Evolutionary conservation across 2,888 invertebrate species (phyloP).

Genomic region (Leptopilina drosophilae): DNA sequence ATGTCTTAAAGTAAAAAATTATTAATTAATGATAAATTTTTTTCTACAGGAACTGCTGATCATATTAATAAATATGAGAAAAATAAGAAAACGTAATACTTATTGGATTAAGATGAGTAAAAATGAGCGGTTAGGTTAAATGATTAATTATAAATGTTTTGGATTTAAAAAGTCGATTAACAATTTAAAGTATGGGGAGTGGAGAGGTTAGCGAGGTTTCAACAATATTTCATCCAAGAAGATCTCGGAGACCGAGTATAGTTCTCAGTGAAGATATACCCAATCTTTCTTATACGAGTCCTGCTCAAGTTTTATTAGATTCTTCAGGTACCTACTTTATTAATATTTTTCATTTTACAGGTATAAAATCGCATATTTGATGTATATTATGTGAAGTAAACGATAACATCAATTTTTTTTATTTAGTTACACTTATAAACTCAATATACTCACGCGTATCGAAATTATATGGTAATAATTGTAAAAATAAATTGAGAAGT

Average conservation of each 20-base stretch:
- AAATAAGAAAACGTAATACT: not conserved
- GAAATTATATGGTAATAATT: no score
- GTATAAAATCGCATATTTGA: no score
- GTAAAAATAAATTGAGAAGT: no score
- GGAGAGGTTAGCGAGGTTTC: constrained; percentile 70
- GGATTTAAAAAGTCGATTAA: not conserved
- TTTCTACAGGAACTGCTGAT: not conserved
- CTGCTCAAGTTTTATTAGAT: constrained; percentile 51
- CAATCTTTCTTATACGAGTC: constrained; percentile 43
- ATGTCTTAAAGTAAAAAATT: no score
- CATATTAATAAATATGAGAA: not conserved
- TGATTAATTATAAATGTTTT: not conserved
- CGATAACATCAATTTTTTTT: no score
- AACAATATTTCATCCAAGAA: constrained; percentile 74
- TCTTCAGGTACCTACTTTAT: constrained; percentile 43
- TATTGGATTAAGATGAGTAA: not conserved
- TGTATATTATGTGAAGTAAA: no score
- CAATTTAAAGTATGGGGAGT: constrained; percentile 66
- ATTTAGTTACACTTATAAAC: no score
- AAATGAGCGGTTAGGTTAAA: not conserved
- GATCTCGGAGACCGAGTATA: constrained; percentile 69
- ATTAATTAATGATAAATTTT: not conserved
- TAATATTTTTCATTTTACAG: not conserved
- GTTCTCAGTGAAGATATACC: constrained; percentile 68
- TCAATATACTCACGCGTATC: no score